phyloP scores from a whole-genome alignment of 35 echinoderm and acorn worm species.

The Patiria miniata region DNA sequence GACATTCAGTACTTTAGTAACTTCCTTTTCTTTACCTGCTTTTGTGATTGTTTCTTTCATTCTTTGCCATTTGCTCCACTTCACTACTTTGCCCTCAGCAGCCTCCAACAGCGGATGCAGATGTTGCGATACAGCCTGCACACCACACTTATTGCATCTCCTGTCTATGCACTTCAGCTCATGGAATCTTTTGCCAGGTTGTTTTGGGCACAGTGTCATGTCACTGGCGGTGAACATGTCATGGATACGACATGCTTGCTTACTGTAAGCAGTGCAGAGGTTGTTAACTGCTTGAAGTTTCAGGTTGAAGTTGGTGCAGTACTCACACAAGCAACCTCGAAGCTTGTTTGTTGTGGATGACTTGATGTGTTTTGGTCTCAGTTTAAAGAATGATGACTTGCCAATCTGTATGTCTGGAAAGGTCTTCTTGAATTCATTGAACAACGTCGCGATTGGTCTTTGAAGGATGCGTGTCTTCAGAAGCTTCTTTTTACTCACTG shows the following conservation, averaged over 20 bases:
- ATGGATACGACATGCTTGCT: neutral
- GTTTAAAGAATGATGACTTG: neutral
- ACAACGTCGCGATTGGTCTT: neutral
- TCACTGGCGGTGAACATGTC: neutral
- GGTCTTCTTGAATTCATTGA: neutral
- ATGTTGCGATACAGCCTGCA: neutral
- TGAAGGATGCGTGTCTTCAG: neutral
- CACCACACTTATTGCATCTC: neutral
- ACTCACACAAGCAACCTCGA: too few relatives aligned
- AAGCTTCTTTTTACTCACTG: neutral
- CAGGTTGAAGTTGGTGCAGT: too few relatives aligned
- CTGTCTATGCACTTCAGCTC: neutral
- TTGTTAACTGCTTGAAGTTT: too few relatives aligned
- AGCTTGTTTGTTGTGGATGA: neutral
- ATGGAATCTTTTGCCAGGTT: neutral
- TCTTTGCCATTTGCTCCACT: neutral
- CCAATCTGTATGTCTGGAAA: neutral
- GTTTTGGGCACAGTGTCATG: neutral
- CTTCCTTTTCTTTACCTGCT: neutral
- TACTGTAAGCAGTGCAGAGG: neutral
- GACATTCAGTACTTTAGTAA: neutral
- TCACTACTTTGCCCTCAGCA: neutral
- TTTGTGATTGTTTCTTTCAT: neutral
- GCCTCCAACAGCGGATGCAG: neutral
- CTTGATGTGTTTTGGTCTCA: constrained; percentile 1